Evolutionary conservation across 1,140 invertebrate genomes (phyloP), one percentile per base, ranked within the genome.

Genomic region (Leptinotarsa lineolata): DNA sequence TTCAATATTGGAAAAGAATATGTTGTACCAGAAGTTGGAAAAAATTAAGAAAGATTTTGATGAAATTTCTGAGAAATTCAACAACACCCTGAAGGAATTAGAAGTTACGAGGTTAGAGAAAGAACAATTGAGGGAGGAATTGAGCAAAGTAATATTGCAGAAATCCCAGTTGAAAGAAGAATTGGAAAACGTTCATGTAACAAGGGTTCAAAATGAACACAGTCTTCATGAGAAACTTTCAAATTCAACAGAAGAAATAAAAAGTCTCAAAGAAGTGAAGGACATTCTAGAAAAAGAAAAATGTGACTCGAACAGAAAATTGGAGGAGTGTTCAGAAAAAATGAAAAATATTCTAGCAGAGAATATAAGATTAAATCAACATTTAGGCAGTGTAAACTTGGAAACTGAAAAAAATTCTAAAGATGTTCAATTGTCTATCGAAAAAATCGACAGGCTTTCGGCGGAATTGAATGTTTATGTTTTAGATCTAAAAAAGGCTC

Each of bases 261-360:
- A 39, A 39, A 39, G 30, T 39, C 30, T 39, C 30, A 39, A 39
- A 39, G 30, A 39, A 39, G 8, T 39, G 30, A 39, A 39, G 30
- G 30, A 39, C 30, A 11, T 39, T 39, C 30, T 39, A 4, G 30
- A 39, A 8, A 39, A 39, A 39, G 30, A 39, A 11, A 39, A 39
- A 39, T 39, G 30, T 11, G 11, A 59, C 15, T 59, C 58, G 15
- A 65, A 65, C n/a, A 65, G 13, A 16, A 65, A 65, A 24, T 65
- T 65, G 63, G 22, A 65, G 63, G 4, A 68, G 22, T 30, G 39
- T 30, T 15, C 16, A 20, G 22, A 59, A 30, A 44, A 24, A 39
- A 8, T 59, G 18, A 54, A 59, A 65, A 39, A n/a, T 68, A 63
- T 48, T 20, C 71, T 74, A 12, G 68, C 39, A 4, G 30, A 30